Percentiles rank a stretch among this genome's conserved stretches.
phyloP scores from a whole-genome alignment of 2,113 vertebrate species.

The Sitta europaea region DNA sequence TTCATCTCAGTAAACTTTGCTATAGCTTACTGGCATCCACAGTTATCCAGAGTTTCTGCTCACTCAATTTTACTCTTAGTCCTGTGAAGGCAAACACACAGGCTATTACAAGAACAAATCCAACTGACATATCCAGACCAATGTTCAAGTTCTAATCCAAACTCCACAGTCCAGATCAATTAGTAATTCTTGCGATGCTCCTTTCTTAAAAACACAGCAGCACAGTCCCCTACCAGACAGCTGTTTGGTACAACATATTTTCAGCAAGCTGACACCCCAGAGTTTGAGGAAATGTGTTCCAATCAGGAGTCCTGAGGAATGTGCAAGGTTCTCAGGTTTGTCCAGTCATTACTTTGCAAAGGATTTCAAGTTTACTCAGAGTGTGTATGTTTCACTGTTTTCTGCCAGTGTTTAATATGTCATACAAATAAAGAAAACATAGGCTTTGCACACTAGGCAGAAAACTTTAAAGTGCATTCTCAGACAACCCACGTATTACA shows the following conservation, averaged over 20 bases:
- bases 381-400: neutral
- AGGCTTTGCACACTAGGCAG: neutral
- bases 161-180: neutral
- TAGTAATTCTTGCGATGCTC: neutral
- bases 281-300: neutral
- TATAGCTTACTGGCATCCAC: neutral
- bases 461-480: neutral
- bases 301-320: neutral
- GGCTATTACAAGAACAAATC: neutral
- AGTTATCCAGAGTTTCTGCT: neutral
- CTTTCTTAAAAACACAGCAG: neutral
- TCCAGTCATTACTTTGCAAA: neutral
- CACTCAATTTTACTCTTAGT: neutral
- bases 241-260: neutral
- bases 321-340: neutral
- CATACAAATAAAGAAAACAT: neutral
- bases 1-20: neutral
- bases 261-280: neutral
- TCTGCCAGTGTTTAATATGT: neutral
- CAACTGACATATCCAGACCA: neutral
- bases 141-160: neutral
- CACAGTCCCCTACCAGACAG: neutral
- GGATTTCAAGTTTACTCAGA: neutral
- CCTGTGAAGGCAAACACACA: neutral
- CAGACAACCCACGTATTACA: slow-evolving; percentile 44